Evolutionary conservation across 2,797 vertebrate species (phyloP).

Genomic region (Champsocephalus gunnari): DNA sequence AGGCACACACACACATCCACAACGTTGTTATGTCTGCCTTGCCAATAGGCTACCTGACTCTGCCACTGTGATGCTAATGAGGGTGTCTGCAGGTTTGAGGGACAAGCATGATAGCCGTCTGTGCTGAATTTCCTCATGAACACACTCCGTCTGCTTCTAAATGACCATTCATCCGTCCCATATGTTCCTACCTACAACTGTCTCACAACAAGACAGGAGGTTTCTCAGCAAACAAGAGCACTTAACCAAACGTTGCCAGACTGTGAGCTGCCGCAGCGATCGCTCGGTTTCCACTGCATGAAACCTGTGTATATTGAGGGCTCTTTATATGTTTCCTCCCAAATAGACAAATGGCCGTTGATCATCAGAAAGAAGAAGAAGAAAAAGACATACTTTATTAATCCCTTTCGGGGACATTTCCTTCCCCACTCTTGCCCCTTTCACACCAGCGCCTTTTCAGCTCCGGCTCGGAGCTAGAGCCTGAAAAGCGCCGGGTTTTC

Average conservation of each 20-base stretch:
- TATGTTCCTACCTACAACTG: too few relatives aligned
- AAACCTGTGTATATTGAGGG: neutral
- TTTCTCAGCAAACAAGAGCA: too few relatives aligned
- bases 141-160: too few relatives aligned
- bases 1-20: slow-evolving; percentile 2
- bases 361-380: neutral
- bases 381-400: too few relatives aligned
- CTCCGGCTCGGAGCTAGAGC: too few relatives aligned
- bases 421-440: too few relatives aligned
- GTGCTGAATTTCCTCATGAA: slow-evolving; percentile 22
- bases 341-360: neutral
- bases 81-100: slow-evolving; percentile 26
- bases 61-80: slow-evolving; percentile 57
- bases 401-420: too few relatives aligned
- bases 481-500: too few relatives aligned
- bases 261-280: neutral
- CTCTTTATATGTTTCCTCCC: neutral
- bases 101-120: slow-evolving; percentile 12
- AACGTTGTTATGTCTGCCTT: neutral
- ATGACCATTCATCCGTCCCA: too few relatives aligned
- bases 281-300: neutral
- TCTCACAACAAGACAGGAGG: too few relatives aligned
- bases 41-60: slow-evolving; percentile 56
- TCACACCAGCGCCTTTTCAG: too few relatives aligned
- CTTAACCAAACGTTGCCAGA: slow-evolving; percentile 10